Percentiles rank a stretch among this genome's conserved stretches.
phyloP scores from a whole-genome alignment of 2,888 invertebrate species.

The Amphiduros pacificus region DNA sequence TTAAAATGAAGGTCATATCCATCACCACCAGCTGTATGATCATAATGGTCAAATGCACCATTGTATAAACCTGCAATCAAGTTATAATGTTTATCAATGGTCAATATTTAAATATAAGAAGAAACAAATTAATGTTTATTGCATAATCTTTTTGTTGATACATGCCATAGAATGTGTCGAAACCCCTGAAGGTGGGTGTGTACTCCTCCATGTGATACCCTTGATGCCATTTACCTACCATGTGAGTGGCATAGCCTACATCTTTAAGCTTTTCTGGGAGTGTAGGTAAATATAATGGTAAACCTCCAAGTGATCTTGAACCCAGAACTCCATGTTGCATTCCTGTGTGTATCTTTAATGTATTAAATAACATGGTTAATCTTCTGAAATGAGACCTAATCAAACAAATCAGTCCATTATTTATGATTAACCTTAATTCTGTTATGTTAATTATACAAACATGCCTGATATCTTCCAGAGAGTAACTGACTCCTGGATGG shows the following conservation, averaged over 20 bases:
- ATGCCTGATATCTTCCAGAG: conserved; percentile 51
- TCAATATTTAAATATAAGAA: no score
- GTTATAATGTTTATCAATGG: neutral
- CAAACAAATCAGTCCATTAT: no score
- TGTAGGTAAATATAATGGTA: conserved; percentile 41
- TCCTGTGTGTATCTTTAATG: conserved; percentile 27
- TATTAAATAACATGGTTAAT: neutral
- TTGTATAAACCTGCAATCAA: neutral
- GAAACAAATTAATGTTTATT: no score
- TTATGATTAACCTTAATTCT: no score
- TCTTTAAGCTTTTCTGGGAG: conserved; percentile 44
- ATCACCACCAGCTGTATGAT: neutral
- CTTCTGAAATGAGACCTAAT: neutral
- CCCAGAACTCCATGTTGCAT: conserved; percentile 42
- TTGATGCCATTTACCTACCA: conserved; percentile 61
- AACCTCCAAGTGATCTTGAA: conserved; percentile 34
- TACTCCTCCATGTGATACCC: conserved; percentile 61
- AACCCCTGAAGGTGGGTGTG: conserved; percentile 60
- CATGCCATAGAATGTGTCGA: conserved; percentile 60
- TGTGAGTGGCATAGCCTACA: conserved; percentile 51
- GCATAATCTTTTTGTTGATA: neutral
- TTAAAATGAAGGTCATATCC: neutral
- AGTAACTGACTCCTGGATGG: conserved; percentile 50
- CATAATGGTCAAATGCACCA: neutral
- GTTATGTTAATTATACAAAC: neutral